A percentile compares a stretch with the other conserved stretches of the same genome.
Conservation (phyloP, 2,888 invertebrate genomes). For the Drosophila cyrtoloma region DNA sequence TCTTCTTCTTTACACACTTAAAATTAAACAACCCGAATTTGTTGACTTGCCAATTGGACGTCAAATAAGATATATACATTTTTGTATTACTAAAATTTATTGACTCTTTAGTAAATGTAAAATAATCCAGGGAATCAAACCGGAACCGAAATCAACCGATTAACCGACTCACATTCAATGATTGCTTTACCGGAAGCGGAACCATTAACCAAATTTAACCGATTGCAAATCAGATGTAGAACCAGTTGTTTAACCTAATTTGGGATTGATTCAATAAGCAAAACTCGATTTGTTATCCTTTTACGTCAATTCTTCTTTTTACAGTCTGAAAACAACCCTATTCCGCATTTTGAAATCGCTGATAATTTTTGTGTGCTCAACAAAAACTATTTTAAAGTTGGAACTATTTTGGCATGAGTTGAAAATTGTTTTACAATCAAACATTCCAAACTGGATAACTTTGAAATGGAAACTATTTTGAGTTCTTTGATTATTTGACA, state of each 20-base stretch:
- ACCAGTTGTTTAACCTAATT: neutral
- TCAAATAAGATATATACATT: neutral
- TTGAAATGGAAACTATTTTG: neutral
- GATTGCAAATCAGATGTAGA: neutral
- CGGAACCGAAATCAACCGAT: neutral
- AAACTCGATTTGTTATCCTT: neutral
- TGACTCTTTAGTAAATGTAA: neutral
- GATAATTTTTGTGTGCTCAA: neutral
- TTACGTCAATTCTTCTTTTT: neutral
- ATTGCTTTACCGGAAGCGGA: neutral
- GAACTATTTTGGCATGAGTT: neutral
- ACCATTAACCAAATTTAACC: neutral
- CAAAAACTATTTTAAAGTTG: neutral
- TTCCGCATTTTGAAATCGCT: neutral
- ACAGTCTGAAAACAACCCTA: neutral
- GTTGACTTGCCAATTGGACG: neutral
- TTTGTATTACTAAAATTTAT: neutral
- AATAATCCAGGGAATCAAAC: neutral
- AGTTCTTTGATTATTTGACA: neutral
- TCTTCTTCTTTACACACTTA: neutral
- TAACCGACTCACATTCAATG: neutral
- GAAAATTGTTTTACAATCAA: neutral
- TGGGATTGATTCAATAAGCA: neutral
- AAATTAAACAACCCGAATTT: too few relatives aligned
- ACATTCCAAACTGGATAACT: neutral